Evolutionary conservation across 2,113 vertebrate genomes (phyloP), one percentile per base, ranked within the genome.

Genomic region (Aptenodytes patagonicus): DNA sequence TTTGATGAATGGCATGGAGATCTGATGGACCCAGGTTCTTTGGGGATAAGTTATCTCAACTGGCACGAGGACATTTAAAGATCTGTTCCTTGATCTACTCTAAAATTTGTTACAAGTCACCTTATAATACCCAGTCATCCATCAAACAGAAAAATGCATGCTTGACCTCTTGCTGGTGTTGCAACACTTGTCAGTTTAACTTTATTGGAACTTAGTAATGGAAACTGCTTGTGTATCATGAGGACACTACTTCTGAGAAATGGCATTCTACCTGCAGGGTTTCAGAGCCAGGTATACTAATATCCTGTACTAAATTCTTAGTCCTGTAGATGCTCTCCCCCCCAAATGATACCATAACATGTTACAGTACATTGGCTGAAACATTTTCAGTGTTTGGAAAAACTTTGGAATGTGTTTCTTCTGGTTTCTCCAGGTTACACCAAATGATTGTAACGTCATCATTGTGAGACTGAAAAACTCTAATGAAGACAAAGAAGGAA

Each of bases 251-350:
- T 62, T 46, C 11, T 38, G 49, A 93, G 81, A 49, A 32, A 54
- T 17, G 2, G 5, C 19, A 44, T 78, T 60, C 31, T 66, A n/a
- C 19, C 8, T 83, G 72, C 71, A 61, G 49, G 70, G 49, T 84
- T 94, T 97, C 70, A 87, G 32, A 87, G 58, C 22, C 91, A 95
- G 60, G 58, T 84, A 57, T 84, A 65, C 26, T 96, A 80, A 95
- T 94, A 91, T 70, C 32, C 36, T 54, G 19, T n/a, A 51, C 9
- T 61, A 32, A 51, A 57, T 83, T 79, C 75, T 91, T 89, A 80
- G 36, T 78, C 80, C 61, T 83, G 25, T 3, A 42, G 29, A 58
- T 57, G 14, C 4, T 46, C 8, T 75, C 11, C 54, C 9, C 3
- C 4, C 4, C 6, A 5, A 3, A n/a, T 28, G 3, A 24, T 72